Conservation (phyloP, 2,888 invertebrate genomes). For the Ophioninae sp. region DNA sequence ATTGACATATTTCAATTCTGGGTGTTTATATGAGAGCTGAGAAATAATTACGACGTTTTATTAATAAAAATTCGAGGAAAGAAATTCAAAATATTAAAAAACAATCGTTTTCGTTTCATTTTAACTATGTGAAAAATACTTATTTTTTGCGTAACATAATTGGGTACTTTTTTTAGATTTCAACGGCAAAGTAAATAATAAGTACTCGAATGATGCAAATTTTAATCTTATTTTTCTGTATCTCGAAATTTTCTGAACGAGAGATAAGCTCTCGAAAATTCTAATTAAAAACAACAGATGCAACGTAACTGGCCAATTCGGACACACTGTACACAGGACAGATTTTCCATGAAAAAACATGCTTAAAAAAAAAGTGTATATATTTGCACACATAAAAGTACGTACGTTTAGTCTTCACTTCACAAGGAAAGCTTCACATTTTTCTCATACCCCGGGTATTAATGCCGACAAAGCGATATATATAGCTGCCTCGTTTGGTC, state of each 20-base stretch:
- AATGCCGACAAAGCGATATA: conserved; percentile 45
- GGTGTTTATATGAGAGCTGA: too few species aligned
- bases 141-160: too few species aligned
- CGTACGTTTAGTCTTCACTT: conserved; percentile 7
- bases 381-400: background rate
- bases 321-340: conserved; percentile 1
- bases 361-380: background rate
- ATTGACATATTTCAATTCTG: too few species aligned
- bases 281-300: background rate
- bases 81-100: too few species aligned
- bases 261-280: background rate
- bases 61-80: too few species aligned
- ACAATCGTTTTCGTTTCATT: too few species aligned
- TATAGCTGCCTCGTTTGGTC: conserved; percentile 24
- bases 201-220: background rate
- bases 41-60: too few species aligned
- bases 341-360: conserved; percentile 6
- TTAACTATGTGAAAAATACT: too few species aligned
- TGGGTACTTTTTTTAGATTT: too few species aligned
- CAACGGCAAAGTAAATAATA: too few species aligned
- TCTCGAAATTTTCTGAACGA: background rate
- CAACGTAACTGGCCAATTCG: background rate
- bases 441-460: conserved; percentile 15
- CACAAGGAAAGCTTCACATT: conserved; percentile 20
- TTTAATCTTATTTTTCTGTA: background rate